A percentile compares a stretch with the other conserved stretches of the same genome.
These are phyloP conservation scores for Pteruthius melanotis DNA, from an alignment of 2,113 vertebrate genomes.

Conservation along the genomic window DNA sequence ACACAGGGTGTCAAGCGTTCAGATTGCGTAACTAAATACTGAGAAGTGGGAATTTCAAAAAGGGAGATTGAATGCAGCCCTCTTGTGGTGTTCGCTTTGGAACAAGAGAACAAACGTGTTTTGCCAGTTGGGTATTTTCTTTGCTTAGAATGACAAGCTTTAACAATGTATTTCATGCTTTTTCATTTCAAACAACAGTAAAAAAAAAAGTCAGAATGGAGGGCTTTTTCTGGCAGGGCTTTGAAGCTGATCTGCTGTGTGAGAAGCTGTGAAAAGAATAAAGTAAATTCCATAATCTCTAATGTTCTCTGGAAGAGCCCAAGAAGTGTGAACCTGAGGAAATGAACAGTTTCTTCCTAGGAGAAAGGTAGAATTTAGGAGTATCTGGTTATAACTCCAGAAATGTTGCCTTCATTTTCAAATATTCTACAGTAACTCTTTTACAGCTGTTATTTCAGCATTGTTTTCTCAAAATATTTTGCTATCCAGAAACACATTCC, in stretches of 20 bases:
- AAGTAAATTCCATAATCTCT: not conserved
- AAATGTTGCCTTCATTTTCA: not conserved
- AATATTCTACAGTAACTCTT: not conserved
- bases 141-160: not conserved
- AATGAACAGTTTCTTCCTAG: not conserved
- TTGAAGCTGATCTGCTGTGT: not conserved
- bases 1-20: not conserved
- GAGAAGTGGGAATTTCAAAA: conserved; percentile 12
- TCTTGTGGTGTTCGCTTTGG: not conserved
- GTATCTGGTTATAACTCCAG: not conserved
- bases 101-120: not conserved
- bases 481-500: not conserved
- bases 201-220: not conserved
- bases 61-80: conserved; percentile 23
- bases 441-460: not conserved
- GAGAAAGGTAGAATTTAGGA: not conserved
- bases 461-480: not conserved
- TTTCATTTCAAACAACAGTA: not conserved
- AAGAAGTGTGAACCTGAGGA: not conserved
- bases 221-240: not conserved
- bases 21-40: not conserved
- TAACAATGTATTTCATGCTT: not conserved
- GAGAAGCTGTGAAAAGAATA: not conserved
- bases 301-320: not conserved
- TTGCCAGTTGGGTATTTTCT: not conserved